Evolutionary conservation across 2,797 vertebrate genomes (phyloP).

Genomic region (Galagoides demidoff): DNA sequence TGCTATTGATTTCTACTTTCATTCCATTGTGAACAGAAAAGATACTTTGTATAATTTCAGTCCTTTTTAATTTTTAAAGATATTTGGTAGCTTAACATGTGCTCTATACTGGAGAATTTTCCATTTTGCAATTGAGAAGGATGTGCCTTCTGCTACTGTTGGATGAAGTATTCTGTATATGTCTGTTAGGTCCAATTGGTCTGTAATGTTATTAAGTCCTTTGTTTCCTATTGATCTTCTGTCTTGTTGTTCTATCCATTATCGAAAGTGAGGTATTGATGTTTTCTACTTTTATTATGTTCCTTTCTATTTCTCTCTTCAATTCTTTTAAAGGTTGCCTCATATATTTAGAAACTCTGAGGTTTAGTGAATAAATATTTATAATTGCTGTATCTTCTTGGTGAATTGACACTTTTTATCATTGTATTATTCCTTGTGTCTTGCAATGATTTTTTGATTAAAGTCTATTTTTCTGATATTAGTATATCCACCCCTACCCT

Average conservation of each 20-base stretch:
- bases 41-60: neutral
- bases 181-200: neutral
- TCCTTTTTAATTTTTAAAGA: neutral
- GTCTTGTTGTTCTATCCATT: neutral
- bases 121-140: neutral
- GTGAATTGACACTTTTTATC: neutral
- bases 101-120: neutral
- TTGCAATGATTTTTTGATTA: slow-evolving; percentile 1
- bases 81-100: neutral
- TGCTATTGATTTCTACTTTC: slow-evolving; percentile 8
- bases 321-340: neutral
- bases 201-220: neutral
- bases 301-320: neutral
- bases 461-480: neutral
- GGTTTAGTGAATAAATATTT: neutral
- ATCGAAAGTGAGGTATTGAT: neutral
- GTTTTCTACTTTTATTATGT: neutral
- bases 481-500: neutral
- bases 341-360: neutral
- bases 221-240: neutral
- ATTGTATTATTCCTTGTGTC: slow-evolving; percentile 10
- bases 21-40: neutral
- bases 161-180: neutral
- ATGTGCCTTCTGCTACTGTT: neutral
- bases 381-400: neutral